Conservation (phyloP, 2,888 invertebrate genomes). For the Apeira syringaria region DNA sequence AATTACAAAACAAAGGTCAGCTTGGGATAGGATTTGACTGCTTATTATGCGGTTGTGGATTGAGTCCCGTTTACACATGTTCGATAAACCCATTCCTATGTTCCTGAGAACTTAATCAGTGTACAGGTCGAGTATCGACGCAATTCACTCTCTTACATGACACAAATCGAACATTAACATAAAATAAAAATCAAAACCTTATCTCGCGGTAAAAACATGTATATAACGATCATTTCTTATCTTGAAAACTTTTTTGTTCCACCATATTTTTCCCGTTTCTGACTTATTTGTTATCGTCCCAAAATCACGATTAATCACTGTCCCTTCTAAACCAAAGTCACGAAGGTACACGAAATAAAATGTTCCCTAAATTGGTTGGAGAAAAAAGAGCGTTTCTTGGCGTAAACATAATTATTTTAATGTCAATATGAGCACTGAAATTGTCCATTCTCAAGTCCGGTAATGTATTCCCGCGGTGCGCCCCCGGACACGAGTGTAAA, state of each 20-base stretch:
- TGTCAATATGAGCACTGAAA: conserved; percentile 67
- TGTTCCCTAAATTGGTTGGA: conserved; percentile 3
- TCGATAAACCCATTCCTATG: too few relatives aligned
- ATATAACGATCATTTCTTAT: conserved; percentile 12
- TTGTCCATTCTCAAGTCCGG: conserved; percentile 64
- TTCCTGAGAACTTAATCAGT: too few relatives aligned
- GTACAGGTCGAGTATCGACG: too few relatives aligned
- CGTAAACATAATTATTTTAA: conserved; percentile 68
- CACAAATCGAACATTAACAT: too few relatives aligned
- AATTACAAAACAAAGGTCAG: too few relatives aligned
- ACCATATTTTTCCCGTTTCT: conserved; percentile 10
- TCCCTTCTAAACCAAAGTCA: conserved; percentile 2
- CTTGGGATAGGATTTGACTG: too few relatives aligned
- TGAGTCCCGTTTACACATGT: too few relatives aligned
- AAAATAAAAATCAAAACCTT: too few relatives aligned
- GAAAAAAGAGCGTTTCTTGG: conserved; percentile 15
- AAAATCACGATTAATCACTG: conserved; percentile 21
- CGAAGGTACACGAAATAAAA: conserved; percentile 18
- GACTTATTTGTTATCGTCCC: conserved; percentile 22
- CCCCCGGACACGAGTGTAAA: conserved; percentile 54
- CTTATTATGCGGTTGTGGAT: too few relatives aligned
- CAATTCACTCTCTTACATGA: too few relatives aligned
- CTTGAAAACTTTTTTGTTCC: conserved; percentile 10
- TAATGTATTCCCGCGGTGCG: conserved; percentile 62
- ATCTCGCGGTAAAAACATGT: too few relatives aligned